Percentiles rank a stretch among this genome's conserved stretches.
These are phyloP conservation scores for Pelecanus crispus DNA, from an alignment of 2,113 vertebrate genomes.

Conservation along the genomic window DNA sequence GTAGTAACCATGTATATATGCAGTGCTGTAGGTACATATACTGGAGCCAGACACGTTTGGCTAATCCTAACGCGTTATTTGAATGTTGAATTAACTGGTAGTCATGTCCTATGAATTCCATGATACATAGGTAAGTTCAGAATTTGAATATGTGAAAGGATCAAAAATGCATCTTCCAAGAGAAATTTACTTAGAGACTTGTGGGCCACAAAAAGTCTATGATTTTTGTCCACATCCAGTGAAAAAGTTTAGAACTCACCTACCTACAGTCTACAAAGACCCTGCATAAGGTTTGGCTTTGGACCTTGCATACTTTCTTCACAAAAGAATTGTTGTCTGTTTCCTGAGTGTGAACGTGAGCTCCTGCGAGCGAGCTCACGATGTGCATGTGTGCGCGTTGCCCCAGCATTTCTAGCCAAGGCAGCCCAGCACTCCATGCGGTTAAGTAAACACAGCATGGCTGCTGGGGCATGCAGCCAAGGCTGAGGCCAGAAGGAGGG, in stretches of 20 bases:
- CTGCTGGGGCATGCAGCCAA: slow-evolving; percentile 36
- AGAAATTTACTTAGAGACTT: not conserved
- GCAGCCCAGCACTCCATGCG: slow-evolving; percentile 54
- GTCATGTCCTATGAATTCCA: not conserved
- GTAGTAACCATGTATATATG: not conserved
- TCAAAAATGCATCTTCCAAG: not conserved
- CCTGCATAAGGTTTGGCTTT: not conserved
- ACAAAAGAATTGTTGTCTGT: not conserved
- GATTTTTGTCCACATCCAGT: not conserved
- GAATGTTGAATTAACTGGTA: not conserved
- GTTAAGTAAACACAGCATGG: slow-evolving; percentile 76
- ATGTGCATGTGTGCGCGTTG: not conserved
- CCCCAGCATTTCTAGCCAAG: not conserved
- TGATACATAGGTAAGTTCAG: not conserved
- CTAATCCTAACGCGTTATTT: not conserved
- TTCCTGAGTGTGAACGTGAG: not conserved
- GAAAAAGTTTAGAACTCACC: not conserved
- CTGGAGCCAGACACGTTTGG: not conserved
- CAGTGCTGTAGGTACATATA: not conserved
- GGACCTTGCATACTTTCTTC: not conserved
- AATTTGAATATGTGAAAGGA: not conserved
- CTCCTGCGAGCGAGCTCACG: not conserved
- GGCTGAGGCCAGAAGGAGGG: slow-evolving; percentile 48
- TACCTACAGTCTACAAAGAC: not conserved
- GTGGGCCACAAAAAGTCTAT: not conserved